Conservation (phyloP, 2,888 invertebrate species). For the Neoaliturus tenellus region DNA sequence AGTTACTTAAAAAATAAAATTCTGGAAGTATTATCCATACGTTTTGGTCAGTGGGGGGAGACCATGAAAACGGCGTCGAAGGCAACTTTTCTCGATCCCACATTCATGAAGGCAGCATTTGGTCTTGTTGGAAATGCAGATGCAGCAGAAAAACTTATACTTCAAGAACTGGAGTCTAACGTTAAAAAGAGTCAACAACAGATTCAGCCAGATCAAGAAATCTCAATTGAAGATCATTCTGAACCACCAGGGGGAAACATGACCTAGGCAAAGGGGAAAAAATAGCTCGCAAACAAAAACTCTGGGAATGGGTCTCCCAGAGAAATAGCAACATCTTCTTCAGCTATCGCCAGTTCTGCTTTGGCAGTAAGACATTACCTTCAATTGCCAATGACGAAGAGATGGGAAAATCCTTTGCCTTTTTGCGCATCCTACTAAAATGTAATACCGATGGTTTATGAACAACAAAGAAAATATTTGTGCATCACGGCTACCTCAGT, state of each 20-base stretch:
- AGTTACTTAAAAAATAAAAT: slow-evolving; percentile 10
- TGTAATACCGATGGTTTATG: not conserved
- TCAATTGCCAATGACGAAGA: slow-evolving; percentile 12
- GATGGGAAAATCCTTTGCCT: slow-evolving; percentile 40
- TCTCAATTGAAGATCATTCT: not conserved
- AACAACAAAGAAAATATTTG: slow-evolving; percentile 4
- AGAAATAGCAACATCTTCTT: slow-evolving; percentile 20
- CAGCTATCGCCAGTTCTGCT: slow-evolving; percentile 8
- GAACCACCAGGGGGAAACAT: not conserved
- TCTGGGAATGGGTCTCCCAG: slow-evolving; percentile 37
- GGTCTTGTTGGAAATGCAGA: slow-evolving; percentile 1
- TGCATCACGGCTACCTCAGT: slow-evolving; percentile 32
- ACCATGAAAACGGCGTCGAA: not conserved
- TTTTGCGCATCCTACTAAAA: not conserved
- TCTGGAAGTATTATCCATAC: slow-evolving; percentile 1
- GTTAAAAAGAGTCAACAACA: not conserved
- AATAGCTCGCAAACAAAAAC: slow-evolving; percentile 1
- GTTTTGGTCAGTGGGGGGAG: slow-evolving; percentile 27
- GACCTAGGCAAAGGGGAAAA: not conserved
- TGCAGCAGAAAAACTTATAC: not conserved
- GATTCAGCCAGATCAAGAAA: not conserved
- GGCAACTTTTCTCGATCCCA: slow-evolving; percentile 27
- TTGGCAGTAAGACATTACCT: slow-evolving; percentile 32
- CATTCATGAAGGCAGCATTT: slow-evolving; percentile 39
- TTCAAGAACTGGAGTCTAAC: not conserved